A percentile compares a stretch with the other conserved stretches of the same genome.
These are phyloP conservation scores for Brassicogethes aeneus DNA, from an alignment of 2,888 invertebrate genomes.

Conservation along the genomic window DNA sequence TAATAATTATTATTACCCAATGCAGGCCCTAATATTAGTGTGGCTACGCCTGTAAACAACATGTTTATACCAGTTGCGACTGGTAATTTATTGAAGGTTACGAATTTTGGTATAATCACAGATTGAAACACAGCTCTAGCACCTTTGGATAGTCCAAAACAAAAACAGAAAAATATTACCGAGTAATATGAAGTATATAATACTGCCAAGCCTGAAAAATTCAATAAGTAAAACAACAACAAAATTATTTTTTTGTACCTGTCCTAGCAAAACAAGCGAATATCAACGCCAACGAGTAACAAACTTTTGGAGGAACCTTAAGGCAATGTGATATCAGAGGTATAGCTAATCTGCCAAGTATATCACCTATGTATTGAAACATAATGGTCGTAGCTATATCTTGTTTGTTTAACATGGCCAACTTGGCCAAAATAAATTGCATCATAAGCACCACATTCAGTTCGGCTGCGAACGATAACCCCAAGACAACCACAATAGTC, in stretches of 20 bases:
- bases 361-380: slow-evolving; percentile 37
- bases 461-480: slow-evolving; percentile 43
- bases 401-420: slow-evolving; percentile 30
- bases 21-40: slow-evolving; percentile 34
- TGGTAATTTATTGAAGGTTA: slow-evolving; percentile 34
- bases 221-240: no score
- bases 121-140: slow-evolving; percentile 39
- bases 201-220: slow-evolving; percentile 27
- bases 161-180: slow-evolving; percentile 19
- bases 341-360: slow-evolving; percentile 35
- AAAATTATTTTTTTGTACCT: slow-evolving; percentile 28
- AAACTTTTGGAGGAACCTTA: slow-evolving; percentile 32
- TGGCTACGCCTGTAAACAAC: slow-evolving; percentile 34
- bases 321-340: slow-evolving; percentile 34
- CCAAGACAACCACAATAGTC: slow-evolving; percentile 33
- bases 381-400: slow-evolving; percentile 37
- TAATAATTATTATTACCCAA: slow-evolving; percentile 28
- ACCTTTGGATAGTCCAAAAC: slow-evolving; percentile 37
- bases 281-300: slow-evolving; percentile 35
- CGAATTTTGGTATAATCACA: slow-evolving; percentile 35
- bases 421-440: slow-evolving; percentile 39
- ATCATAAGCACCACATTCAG: slow-evolving; percentile 42
- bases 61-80: slow-evolving; percentile 37
- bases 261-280: slow-evolving; percentile 36
- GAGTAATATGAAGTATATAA: slow-evolving; percentile 16